phyloP scores from a whole-genome alignment of 2,797 vertebrate genomes.

The Micropoecilia bifurca region DNA sequence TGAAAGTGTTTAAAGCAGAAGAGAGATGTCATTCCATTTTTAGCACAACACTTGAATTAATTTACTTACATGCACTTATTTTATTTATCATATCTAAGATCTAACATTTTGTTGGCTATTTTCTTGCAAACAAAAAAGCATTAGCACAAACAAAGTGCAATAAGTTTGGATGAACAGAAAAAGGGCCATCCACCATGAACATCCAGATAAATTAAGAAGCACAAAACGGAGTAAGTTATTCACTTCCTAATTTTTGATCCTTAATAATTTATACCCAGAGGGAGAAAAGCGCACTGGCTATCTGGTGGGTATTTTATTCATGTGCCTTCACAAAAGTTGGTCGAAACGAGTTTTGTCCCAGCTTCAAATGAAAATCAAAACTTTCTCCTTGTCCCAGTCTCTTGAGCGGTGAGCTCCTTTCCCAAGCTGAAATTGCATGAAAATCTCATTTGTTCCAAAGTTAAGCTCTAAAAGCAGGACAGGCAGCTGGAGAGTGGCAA shows the following conservation, averaged over 20 bases:
- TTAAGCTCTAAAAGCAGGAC: conserved; percentile 43
- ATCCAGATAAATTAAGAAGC: not conserved
- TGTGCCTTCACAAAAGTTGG: conserved; percentile 4
- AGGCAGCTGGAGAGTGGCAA: conserved; percentile 21
- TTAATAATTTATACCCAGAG: not conserved
- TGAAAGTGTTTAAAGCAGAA: not conserved
- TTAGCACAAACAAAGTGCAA: not conserved
- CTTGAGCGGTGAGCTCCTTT: conserved; percentile 19
- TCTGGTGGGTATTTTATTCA: not conserved
- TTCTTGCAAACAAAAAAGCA: not conserved
- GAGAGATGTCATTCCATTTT: not conserved
- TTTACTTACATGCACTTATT: not conserved
- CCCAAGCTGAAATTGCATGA: conserved; percentile 19
- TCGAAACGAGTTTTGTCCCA: conserved; percentile 2
- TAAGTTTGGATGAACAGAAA: not conserved
- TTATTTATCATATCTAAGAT: not conserved
- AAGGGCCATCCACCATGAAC: not conserved
- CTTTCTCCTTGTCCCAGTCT: conserved; percentile 10
- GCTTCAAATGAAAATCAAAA: conserved; percentile 22
- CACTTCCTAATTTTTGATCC: not conserved
- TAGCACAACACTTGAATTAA: not conserved
- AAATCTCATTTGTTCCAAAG: conserved; percentile 39
- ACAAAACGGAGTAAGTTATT: not conserved
- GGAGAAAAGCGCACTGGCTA: not conserved
- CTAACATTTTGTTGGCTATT: not conserved